phyloP scores from a whole-genome alignment of 1,140 invertebrate genomes.

The Notospermus geniculatus region DNA sequence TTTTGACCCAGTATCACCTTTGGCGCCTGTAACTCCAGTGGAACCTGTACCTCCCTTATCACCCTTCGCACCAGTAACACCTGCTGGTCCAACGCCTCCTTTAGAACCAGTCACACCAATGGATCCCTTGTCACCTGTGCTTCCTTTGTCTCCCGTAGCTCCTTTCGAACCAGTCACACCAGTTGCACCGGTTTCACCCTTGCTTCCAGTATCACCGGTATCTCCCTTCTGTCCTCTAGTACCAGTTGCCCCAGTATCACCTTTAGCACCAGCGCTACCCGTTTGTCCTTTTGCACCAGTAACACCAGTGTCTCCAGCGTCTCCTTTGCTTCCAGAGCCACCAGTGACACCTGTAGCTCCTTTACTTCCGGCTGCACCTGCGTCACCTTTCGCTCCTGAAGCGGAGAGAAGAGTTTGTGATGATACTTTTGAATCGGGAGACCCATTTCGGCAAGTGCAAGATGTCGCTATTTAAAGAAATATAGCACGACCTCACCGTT shows the following conservation, averaged over 20 bases:
- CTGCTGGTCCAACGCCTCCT: slow-evolving; percentile 31
- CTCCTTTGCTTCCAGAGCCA: slow-evolving; percentile 10
- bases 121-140: slow-evolving; percentile 47
- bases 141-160: slow-evolving; percentile 28
- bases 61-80: slow-evolving; percentile 35
- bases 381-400: slow-evolving; percentile 1
- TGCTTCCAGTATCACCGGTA: slow-evolving; percentile 8
- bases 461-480: background rate
- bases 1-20: slow-evolving; percentile 28
- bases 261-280: slow-evolving; percentile 23
- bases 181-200: slow-evolving; percentile 8
- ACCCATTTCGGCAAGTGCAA: background rate
- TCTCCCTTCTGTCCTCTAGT: slow-evolving; percentile 38
- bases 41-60: slow-evolving; percentile 26
- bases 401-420: too few relatives aligned
- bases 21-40: slow-evolving; percentile 30
- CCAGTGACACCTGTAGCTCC: slow-evolving; percentile 9
- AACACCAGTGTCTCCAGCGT: slow-evolving; percentile 22
- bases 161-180: slow-evolving; percentile 16
- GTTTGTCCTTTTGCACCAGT: background rate
- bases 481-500: too few relatives aligned
- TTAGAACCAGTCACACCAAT: slow-evolving; percentile 33
- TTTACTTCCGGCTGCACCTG: slow-evolving; percentile 1
- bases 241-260: slow-evolving; percentile 44
- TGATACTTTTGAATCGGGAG: too few relatives aligned